Evolutionary conservation across 2,888 invertebrate species (phyloP).

Genomic region (Octonoba sinensis): DNA sequence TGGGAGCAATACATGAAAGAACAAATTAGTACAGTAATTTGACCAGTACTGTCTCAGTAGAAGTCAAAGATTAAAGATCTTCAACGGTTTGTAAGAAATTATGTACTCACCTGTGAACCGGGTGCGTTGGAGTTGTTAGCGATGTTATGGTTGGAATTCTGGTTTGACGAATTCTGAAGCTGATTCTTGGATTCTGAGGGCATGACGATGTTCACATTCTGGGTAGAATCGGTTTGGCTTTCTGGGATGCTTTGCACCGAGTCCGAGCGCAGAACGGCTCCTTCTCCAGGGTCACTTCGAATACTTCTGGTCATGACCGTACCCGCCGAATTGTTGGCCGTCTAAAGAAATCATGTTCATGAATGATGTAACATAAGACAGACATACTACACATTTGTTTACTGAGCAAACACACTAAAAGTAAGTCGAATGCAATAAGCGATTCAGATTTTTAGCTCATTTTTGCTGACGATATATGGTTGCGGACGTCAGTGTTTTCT

Average conservation of each 20-base stretch:
- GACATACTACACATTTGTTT: slow-evolving; percentile 5
- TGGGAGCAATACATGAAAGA: not conserved
- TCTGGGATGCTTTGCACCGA: slow-evolving; percentile 35
- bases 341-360: slow-evolving; percentile 16
- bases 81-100: no score
- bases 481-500: no score
- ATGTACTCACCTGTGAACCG: slow-evolving; percentile 31
- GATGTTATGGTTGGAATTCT: slow-evolving; percentile 53
- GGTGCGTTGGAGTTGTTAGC: slow-evolving; percentile 29
- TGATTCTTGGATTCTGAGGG: slow-evolving; percentile 43
- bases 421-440: no score
- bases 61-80: no score
- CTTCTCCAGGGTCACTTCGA: slow-evolving; percentile 54
- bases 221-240: slow-evolving; percentile 44
- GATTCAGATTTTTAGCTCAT: no score
- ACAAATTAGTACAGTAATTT: no score
- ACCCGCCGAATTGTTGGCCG: slow-evolving; percentile 55
- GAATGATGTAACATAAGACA: not conserved
- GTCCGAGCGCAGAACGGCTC: slow-evolving; percentile 37
- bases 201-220: slow-evolving; percentile 60
- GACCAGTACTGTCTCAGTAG: no score
- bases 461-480: no score
- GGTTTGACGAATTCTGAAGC: slow-evolving; percentile 20
- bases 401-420: no score
- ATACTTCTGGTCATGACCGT: slow-evolving; percentile 58